Evolutionary conservation across 2,888 invertebrate species (phyloP), one percentile per base, ranked within the genome.

Genomic region (Euclidia mi): DNA sequence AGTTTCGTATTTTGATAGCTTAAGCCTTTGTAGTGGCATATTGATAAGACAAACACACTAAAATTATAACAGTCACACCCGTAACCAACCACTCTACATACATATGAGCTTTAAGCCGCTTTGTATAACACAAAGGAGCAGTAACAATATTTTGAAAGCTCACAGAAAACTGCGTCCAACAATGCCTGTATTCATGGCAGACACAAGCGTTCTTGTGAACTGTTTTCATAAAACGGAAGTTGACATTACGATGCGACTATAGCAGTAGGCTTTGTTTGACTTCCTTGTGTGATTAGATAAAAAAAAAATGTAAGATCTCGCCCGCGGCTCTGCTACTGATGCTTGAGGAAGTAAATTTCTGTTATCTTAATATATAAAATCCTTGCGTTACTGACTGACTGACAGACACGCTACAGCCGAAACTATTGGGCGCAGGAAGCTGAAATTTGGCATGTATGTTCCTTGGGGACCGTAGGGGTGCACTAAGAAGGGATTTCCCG

Each of bases 61-160:
- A 58, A 61, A 51, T 0, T 14, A 51, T 57, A 49, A 4, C 2
- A 2, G 32, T 31, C 72, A 76, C 65, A 77, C 65, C 1, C 6
- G 0, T 1, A 34, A 14, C 11, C 20, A 57, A 12, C 20, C 20
- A 43, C 45, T 50, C 51, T 52, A 44, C 49, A 55, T 44, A 49
- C 15, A 41, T 52, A 47, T 53, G 61, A 61, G 56, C 63, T 67
- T 71, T 76, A 74, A 76, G 73, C 69, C 48, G 61, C 64, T 79
- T 79, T 78, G 77, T 82, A 65, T 47, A 52, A 64, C 58, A 88
- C 82, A 88, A 87, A 84, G 63, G 72, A 69, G 37, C 64, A 65
- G 81, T 82, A 82, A 88, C 84, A 86, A 88, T 87, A 89, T 89
- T 88, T 87, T 87, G 84, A 86, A 87, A 81, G 82, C 79, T 76